phyloP scores from a whole-genome alignment of 2,888 invertebrate species.

The Erebia ligea region DNA sequence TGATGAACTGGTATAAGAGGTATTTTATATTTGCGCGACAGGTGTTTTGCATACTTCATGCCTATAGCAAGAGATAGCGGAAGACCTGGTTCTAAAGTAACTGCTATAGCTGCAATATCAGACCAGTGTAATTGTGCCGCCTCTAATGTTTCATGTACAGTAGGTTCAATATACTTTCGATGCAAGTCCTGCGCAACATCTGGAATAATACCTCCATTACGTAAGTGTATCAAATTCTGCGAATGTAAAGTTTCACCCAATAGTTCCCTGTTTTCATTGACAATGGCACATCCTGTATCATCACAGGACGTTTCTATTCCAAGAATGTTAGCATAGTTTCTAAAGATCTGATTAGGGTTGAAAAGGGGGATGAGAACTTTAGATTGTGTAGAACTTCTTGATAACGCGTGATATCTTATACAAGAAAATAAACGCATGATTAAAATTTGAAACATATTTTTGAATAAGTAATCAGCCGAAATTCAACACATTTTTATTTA shows the following conservation, averaged over 20 bases:
- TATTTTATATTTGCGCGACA: slow-evolving; percentile 86
- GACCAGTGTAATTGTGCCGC: slow-evolving; percentile 84
- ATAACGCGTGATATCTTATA: not conserved
- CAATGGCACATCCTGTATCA: slow-evolving; percentile 97
- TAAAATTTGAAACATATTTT: not conserved
- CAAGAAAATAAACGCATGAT: not conserved
- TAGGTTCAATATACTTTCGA: slow-evolving; percentile 87
- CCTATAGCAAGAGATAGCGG: slow-evolving; percentile 91
- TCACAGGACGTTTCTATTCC: slow-evolving; percentile 99
- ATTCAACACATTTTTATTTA: too few species aligned
- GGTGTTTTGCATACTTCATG: slow-evolving; percentile 90
- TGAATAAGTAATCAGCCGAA: not conserved
- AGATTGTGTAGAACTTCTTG: not conserved
- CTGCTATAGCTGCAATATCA: slow-evolving; percentile 93
- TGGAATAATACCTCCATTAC: slow-evolving; percentile 95
- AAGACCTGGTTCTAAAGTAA: slow-evolving; percentile 94
- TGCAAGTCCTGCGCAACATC: slow-evolving; percentile 94
- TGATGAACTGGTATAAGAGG: slow-evolving; percentile 99
- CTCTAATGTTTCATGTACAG: slow-evolving; percentile 87
- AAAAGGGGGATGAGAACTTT: not conserved
- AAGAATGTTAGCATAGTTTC: slow-evolving; percentile 74
- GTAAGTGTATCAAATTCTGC: slow-evolving; percentile 89
- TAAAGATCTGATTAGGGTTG: not conserved
- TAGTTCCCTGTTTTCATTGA: slow-evolving; percentile 88
- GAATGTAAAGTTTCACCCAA: slow-evolving; percentile 92